Evolutionary conservation across 2,797 vertebrate species (phyloP).

Genomic region (Tachyglossus aculeatus): DNA sequence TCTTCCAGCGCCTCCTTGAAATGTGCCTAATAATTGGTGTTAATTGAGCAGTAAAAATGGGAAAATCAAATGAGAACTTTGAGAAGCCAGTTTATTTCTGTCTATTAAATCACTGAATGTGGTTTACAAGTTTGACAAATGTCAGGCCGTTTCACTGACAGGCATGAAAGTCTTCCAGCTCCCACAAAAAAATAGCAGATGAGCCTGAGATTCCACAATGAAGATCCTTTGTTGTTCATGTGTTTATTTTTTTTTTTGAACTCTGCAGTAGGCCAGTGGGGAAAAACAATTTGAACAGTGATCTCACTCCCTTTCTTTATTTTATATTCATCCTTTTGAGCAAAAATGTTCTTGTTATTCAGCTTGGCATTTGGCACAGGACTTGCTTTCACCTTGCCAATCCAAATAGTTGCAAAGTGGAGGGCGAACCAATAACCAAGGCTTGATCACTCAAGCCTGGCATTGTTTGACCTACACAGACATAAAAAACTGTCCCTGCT

Average conservation of each 20-base stretch:
- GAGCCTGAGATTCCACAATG: constrained; percentile 22
- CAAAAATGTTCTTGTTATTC: no score
- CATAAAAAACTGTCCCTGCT: constrained; percentile 33
- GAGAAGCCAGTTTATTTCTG: constrained; percentile 59
- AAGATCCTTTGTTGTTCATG: background rate
- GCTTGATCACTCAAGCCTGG: constrained; percentile 35
- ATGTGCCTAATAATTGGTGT: constrained; percentile 39
- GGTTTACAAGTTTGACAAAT: constrained; percentile 70
- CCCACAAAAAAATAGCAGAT: constrained; percentile 57
- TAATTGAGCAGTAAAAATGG: constrained; percentile 31
- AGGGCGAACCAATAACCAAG: constrained; percentile 51
- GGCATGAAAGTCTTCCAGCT: constrained; percentile 51
- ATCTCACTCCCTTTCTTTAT: no score
- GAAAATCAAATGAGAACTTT: constrained; percentile 60
- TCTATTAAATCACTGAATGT: constrained; percentile 69
- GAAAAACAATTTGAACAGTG: constrained; percentile 8
- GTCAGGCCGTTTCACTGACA: constrained; percentile 60
- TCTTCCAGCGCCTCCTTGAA: constrained; percentile 23
- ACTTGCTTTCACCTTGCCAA: constrained; percentile 5
- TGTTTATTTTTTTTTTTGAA: background rate
- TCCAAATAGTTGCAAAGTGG: constrained; percentile 16
- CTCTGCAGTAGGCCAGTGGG: background rate
- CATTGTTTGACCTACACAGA: constrained; percentile 26
- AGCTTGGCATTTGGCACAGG: no score
- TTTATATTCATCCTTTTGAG: no score